These are phyloP conservation scores for Drosophila kanapiae DNA, from an alignment of 1,140 invertebrate genomes.

Conservation along the genomic window DNA sequence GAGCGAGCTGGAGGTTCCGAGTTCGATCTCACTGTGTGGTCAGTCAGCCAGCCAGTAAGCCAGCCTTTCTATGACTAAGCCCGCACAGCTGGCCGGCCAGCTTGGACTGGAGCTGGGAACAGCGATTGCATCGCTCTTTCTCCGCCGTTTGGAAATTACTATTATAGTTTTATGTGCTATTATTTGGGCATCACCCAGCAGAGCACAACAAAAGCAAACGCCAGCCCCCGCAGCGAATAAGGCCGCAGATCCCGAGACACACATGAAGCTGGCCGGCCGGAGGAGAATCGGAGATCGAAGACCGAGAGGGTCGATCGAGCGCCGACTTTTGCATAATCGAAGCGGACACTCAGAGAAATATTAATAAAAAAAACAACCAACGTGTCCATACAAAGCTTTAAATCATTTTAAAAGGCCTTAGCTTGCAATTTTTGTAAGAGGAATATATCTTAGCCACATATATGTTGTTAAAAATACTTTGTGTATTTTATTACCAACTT, in stretches of 20 bases:
- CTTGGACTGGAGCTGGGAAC: slow-evolving; percentile 30
- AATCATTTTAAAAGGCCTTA: no score
- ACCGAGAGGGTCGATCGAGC: slow-evolving; percentile 45
- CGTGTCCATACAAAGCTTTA: background rate
- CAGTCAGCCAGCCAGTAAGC: slow-evolving; percentile 31
- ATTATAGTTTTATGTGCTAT: slow-evolving; percentile 84
- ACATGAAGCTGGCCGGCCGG: slow-evolving; percentile 51
- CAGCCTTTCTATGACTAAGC: slow-evolving; percentile 79
- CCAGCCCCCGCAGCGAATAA: slow-evolving; percentile 74
- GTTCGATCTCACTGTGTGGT: slow-evolving; percentile 70
- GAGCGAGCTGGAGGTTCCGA: background rate
- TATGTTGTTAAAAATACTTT: background rate
- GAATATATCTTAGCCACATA: no score
- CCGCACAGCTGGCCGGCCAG: slow-evolving; percentile 66
- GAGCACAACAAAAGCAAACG: slow-evolving; percentile 54
- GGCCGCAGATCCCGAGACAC: slow-evolving; percentile 59
- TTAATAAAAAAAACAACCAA: slow-evolving; percentile 11
- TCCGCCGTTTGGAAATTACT: slow-evolving; percentile 81
- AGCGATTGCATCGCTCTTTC: slow-evolving; percentile 80
- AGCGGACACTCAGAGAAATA: slow-evolving; percentile 25
- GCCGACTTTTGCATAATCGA: slow-evolving; percentile 72
- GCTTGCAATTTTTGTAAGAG: background rate
- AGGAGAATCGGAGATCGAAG: slow-evolving; percentile 22
- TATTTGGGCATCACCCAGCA: slow-evolving; percentile 75
- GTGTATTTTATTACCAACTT: background rate